Percentiles rank a stretch among this genome's conserved stretches.
These are phyloP conservation scores for Euzophera pinguis DNA, from an alignment of 2,888 invertebrate genomes.

Conservation along the genomic window DNA sequence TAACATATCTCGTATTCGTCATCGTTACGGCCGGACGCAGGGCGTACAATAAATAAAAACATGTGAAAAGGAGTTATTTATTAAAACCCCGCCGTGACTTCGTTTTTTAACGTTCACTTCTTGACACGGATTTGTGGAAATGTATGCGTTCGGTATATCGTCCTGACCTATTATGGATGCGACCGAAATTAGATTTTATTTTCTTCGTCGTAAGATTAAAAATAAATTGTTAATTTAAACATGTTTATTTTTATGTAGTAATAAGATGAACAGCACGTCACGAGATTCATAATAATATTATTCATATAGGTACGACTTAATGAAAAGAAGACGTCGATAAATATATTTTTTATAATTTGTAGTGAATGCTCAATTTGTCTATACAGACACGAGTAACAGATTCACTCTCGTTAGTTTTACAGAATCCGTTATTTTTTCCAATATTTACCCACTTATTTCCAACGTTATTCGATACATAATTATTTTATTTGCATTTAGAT, in stretches of 20 bases:
- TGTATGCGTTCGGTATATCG: slow-evolving; percentile 49
- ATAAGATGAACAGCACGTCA: slow-evolving; percentile 33
- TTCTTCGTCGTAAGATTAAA: slow-evolving; percentile 28
- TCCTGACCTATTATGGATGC: slow-evolving; percentile 35
- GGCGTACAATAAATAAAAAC: slow-evolving; percentile 68
- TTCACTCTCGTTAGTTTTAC: too few species aligned
- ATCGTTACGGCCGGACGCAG: slow-evolving; percentile 57
- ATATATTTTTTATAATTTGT: slow-evolving; percentile 30
- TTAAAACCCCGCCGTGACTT: slow-evolving; percentile 49
- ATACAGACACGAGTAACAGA: neutral
- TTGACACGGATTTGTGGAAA: slow-evolving; percentile 73
- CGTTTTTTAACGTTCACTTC: slow-evolving; percentile 50
- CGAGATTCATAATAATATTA: slow-evolving; percentile 57
- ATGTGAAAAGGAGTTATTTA: slow-evolving; percentile 63
- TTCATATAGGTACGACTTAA: slow-evolving; percentile 47
- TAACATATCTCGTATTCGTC: slow-evolving; percentile 76
- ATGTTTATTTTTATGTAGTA: slow-evolving; percentile 44
- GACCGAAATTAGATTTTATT: slow-evolving; percentile 38
- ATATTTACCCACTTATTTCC: too few species aligned
- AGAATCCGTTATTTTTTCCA: too few species aligned
- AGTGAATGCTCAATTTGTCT: slow-evolving; percentile 31
- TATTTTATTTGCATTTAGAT: too few species aligned
- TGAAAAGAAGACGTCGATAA: slow-evolving; percentile 52
- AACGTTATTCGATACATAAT: too few species aligned
- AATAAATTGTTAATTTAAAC: slow-evolving; percentile 27